These are phyloP conservation scores for Drosophila prolongata DNA, from an alignment of 2,888 invertebrate species.

Conservation along the genomic window DNA sequence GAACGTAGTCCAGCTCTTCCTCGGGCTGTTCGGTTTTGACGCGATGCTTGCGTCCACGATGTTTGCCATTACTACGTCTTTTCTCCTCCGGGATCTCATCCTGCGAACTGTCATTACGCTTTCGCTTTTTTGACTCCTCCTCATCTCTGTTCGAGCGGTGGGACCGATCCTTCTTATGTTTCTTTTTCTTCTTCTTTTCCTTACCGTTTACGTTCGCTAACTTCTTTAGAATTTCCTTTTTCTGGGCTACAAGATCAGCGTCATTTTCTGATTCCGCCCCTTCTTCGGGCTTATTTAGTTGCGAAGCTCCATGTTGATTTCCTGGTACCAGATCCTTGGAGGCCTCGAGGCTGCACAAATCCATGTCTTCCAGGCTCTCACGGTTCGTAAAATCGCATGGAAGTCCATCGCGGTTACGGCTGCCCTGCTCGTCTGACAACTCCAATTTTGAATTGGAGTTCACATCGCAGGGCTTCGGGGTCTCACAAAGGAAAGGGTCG, in stretches of 20 bases:
- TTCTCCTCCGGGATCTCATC: constrained; percentile 5
- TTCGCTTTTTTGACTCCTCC: constrained; percentile 4
- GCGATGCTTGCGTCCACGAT: neutral
- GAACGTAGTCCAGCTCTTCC: constrained; percentile 3
- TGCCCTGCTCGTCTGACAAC: neutral
- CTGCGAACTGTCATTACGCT: neutral
- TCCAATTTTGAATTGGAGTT: neutral
- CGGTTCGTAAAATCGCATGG: constrained; percentile 12
- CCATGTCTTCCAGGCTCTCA: constrained; percentile 28
- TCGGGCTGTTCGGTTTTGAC: constrained; percentile 1
- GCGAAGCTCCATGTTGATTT: too few relatives aligned
- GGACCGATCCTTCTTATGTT: constrained; percentile 22
- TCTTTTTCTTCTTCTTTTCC: constrained; percentile 23
- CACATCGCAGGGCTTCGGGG: neutral
- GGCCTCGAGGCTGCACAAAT: constrained; percentile 12
- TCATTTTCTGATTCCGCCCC: neutral
- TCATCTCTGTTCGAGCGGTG: constrained; percentile 4
- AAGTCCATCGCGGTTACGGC: neutral
- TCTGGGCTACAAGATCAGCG: neutral
- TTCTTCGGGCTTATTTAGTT: too few relatives aligned
- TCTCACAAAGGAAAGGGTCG: neutral
- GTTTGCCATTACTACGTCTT: neutral
- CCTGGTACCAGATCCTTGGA: neutral
- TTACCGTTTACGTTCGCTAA: neutral
- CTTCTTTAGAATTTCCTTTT: neutral